These are phyloP conservation scores for Chymomyza amoena DNA, from an alignment of 2,888 invertebrate genomes.

Conservation along the genomic window DNA sequence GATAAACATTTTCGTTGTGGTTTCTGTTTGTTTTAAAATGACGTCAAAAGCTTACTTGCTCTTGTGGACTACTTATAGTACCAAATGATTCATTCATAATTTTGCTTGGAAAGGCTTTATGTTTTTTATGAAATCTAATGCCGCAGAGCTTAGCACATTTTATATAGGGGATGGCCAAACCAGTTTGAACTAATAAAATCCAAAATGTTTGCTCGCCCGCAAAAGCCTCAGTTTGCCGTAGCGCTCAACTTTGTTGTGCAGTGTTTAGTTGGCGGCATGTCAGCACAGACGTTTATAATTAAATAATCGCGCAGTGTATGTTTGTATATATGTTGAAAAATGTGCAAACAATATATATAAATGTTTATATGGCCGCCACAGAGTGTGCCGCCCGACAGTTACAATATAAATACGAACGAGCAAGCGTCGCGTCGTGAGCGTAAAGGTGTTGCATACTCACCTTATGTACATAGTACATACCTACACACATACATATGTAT, in stretches of 20 bases:
- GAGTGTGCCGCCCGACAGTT: constrained; percentile 39
- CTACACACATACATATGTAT: background rate
- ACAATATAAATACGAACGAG: constrained; percentile 38
- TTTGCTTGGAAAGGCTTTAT: constrained; percentile 34
- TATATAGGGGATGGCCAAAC: background rate
- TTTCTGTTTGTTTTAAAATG: background rate
- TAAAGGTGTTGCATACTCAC: background rate
- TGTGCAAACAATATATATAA: background rate
- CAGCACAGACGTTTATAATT: constrained; percentile 25
- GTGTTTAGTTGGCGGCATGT: background rate
- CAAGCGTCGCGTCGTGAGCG: background rate
- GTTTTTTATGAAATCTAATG: constrained; percentile 44
- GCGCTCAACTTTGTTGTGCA: background rate
- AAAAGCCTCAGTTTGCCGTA: background rate
- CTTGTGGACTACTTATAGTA: constrained; percentile 14
- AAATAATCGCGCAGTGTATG: constrained; percentile 26
- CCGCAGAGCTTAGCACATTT: constrained; percentile 2
- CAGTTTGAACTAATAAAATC: background rate
- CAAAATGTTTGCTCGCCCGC: background rate
- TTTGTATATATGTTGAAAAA: background rate
- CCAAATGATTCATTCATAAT: constrained; percentile 52
- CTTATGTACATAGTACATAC: too few species aligned
- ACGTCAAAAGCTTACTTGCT: constrained; percentile 21
- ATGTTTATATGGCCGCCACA: background rate
- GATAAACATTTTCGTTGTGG: constrained; percentile 1